Evolutionary conservation across 1,140 invertebrate genomes (phyloP), one percentile per base, ranked within the genome.

Genomic region (Drosophila orena): DNA sequence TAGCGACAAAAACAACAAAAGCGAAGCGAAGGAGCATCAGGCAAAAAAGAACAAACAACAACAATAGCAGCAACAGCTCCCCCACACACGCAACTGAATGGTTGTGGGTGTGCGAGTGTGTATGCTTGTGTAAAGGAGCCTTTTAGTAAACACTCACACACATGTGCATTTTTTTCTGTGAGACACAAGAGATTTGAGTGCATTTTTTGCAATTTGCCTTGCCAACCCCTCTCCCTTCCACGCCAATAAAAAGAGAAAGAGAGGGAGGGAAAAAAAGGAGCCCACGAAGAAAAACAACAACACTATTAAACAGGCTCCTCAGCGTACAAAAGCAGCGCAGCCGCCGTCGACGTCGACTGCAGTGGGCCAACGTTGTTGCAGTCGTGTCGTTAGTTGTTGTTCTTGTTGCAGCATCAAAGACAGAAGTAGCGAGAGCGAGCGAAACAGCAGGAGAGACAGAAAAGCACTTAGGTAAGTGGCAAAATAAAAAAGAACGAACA

Each of bases 391-490:
- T 52, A 64, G 61, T 77, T 77, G 60, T 78, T 84, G 76, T 77
- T 57, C 57, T 65, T 64, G 43, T 65, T 65, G 42, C 62, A 65
- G 64, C 64, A 68, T 68, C 65, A 22, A 17, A 38, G 30, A 37
- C 27, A 40, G 35, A 43, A 42, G 24, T 22, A 38, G 40, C 14
- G 60, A 62, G 47, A 70, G 46, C 27, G 50, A 70, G 27, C 27
- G 50, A 66, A 42, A 76, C 20, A 73, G 50, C 60, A 46, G 47
- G 75, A 52, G 68, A 70, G 81, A 64, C 54, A 72, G 55, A 73
- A 53, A 65, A 52, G 22, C 54, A 71, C 55, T 60, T 56, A 61
- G 79, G 79, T 83, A 83, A 83, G 79, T 84, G 38, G 27, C 59
- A 56, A 65, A 53, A 59, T 47, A 40, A 24, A 27, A 56, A 55